Evolutionary conservation across 2,797 vertebrate genomes (phyloP), one percentile per base, ranked within the genome.

Genomic region (Galagoides demidoff): DNA sequence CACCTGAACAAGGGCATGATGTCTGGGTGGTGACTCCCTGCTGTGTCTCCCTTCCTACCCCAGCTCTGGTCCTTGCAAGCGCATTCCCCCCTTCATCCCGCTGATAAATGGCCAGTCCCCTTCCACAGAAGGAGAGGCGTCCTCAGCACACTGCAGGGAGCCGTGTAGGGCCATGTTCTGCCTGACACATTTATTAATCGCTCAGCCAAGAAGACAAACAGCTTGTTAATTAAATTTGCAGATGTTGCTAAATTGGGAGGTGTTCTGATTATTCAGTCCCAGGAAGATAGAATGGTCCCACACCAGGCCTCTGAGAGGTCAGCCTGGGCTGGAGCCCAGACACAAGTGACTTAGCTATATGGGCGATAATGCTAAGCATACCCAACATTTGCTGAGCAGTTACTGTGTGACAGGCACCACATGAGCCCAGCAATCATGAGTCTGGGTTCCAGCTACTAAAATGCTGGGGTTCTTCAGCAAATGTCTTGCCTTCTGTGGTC

Each of bases 171-270:
- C 91, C 93, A 91, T 94, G 94, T 93, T 94, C 96, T 93, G 84
- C 86, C 91, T 95, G 97, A 96, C 97, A 96, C 94, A 73, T 95
- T 97, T 98, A 98, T 97, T 97, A 97, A 98, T 98, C 14, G 87
- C 94, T 82, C 19, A 43, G 85, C 92, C 89, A 57, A 27, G 59
- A 95, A 97, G 97, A 98, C 94, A 97, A 97, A 97, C 94, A 92
- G 96, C 94, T 96, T 95, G 95, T 92, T 98, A 97, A 97, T 97
- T 97, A 95, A 96, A 96, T 95, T 97, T 98, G 96, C 97, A 96
- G 97, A 94, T 97, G 97, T 71, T 96, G 94, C 89, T 97, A 92
- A 96, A 90, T 95, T 85, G 34, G 95, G 88, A 90, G 78, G 81
- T 92, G 59, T 92, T 91, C 79, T 91, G 86, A 89, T 79, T 43